A percentile compares a stretch with the other conserved stretches of the same genome.
phyloP scores from a whole-genome alignment of 2,797 vertebrate species.

The Salmo trutta region DNA sequence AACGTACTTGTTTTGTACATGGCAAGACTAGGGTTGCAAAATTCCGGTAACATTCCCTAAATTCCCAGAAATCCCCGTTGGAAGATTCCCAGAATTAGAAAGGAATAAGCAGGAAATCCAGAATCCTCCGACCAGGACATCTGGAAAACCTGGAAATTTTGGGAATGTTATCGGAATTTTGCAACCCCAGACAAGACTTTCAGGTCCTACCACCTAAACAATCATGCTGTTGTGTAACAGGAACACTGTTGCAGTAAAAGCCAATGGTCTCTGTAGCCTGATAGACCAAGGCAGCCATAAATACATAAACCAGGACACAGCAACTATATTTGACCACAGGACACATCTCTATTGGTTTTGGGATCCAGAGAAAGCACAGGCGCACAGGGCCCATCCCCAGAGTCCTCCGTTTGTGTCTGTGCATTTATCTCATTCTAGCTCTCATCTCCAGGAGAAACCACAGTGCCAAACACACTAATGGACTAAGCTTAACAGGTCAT shows the following conservation, averaged over 20 bases:
- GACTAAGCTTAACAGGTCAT: not conserved
- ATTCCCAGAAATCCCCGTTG: too few species aligned
- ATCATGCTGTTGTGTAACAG: slow-evolving; percentile 11
- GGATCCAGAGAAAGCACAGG: slow-evolving; percentile 49
- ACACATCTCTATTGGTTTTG: slow-evolving; percentile 61
- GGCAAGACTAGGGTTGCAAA: too few species aligned
- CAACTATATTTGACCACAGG: slow-evolving; percentile 53
- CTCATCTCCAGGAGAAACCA: not conserved
- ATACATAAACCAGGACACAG: slow-evolving; percentile 52
- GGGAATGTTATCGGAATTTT: too few species aligned
- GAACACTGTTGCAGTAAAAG: slow-evolving; percentile 16
- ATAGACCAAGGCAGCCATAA: slow-evolving; percentile 42
- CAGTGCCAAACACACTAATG: not conserved
- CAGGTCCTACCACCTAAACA: slow-evolving; percentile 20
- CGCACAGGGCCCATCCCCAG: not conserved
- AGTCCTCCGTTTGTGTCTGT: slow-evolving; percentile 12
- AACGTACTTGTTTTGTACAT: too few species aligned
- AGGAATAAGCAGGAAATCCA: too few species aligned
- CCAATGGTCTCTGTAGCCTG: slow-evolving; percentile 6
- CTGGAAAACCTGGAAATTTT: too few species aligned
- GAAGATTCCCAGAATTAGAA: too few species aligned
- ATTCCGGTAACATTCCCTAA: too few species aligned
- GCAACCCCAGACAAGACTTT: too few species aligned
- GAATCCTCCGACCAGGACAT: too few species aligned
- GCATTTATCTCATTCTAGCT: not conserved